These are phyloP conservation scores for Noctua pronuba DNA, from an alignment of 2,888 invertebrate genomes.

Conservation along the genomic window DNA sequence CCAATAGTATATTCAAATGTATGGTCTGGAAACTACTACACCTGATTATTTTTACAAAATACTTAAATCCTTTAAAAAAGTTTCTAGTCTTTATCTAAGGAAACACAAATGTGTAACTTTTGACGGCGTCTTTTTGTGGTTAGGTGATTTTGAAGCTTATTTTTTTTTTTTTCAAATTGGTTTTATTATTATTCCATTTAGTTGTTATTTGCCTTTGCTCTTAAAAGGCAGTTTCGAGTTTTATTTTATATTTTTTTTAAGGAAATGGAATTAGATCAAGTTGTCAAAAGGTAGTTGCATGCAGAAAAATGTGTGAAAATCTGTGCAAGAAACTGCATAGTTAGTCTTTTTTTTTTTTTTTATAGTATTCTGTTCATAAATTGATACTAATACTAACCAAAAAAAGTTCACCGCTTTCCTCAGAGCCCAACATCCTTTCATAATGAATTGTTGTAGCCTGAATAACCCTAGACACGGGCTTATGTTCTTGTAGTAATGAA, in stretches of 20 bases:
- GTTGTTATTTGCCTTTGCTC: background rate
- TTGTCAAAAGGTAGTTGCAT: background rate
- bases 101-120: background rate
- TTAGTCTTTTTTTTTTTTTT: background rate
- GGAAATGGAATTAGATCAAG: background rate
- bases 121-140: background rate
- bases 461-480: slow-evolving; percentile 34
- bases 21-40: background rate
- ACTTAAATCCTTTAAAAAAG: background rate
- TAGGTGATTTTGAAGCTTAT: background rate
- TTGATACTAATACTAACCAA: background rate
- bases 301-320: background rate
- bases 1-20: background rate
- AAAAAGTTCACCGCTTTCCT: slow-evolving; percentile 4
- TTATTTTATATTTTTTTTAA: background rate
- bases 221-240: background rate
- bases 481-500: slow-evolving; percentile 42
- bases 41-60: background rate
- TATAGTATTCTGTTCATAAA: background rate
- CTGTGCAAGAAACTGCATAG: background rate
- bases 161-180: background rate
- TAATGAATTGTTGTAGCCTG: slow-evolving; percentile 48
- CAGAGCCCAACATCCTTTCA: slow-evolving; percentile 39
- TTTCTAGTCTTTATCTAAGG: background rate
- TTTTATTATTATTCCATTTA: background rate